These are phyloP conservation scores for Sitta europaea DNA, from an alignment of 2,113 vertebrate species.

Conservation along the genomic window DNA sequence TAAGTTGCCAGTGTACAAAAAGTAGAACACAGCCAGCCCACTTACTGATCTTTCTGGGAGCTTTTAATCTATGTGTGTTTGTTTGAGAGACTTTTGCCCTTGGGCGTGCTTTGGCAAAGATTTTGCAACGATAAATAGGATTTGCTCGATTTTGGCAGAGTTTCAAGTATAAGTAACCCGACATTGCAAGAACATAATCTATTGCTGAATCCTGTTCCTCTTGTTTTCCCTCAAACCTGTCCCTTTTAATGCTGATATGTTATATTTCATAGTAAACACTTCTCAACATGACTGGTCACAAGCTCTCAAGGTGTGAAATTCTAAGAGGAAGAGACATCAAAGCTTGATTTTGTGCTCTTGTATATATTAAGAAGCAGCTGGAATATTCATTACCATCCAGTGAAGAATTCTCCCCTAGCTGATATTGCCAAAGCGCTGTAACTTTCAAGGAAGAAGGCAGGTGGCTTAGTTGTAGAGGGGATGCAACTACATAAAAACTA, in stretches of 20 bases:
- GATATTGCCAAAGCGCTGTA: conserved; percentile 27
- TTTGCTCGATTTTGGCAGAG: conserved; percentile 37
- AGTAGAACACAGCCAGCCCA: background rate
- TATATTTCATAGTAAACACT: conserved; percentile 9
- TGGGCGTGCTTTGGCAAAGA: conserved; percentile 43
- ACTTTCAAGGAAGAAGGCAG: conserved; percentile 1
- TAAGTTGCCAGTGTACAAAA: background rate
- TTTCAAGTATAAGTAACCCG: background rate
- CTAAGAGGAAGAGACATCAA: background rate
- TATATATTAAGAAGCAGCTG: background rate
- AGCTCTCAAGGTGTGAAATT: conserved; percentile 23
- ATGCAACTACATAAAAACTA: background rate
- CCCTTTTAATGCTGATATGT: background rate
- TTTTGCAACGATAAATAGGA: conserved; percentile 25
- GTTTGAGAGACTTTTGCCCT: conserved; percentile 34
- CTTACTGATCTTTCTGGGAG: background rate
- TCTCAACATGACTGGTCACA: background rate
- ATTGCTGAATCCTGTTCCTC: conserved; percentile 4
- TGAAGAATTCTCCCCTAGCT: background rate
- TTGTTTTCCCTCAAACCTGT: background rate
- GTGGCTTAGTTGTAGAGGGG: background rate
- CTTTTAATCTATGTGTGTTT: background rate
- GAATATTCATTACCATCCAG: background rate
- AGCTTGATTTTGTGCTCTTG: background rate
- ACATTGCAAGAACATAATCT: background rate